Evolutionary conservation across 2,113 vertebrate genomes (phyloP).

Genomic region (Polypterus bichir): DNA sequence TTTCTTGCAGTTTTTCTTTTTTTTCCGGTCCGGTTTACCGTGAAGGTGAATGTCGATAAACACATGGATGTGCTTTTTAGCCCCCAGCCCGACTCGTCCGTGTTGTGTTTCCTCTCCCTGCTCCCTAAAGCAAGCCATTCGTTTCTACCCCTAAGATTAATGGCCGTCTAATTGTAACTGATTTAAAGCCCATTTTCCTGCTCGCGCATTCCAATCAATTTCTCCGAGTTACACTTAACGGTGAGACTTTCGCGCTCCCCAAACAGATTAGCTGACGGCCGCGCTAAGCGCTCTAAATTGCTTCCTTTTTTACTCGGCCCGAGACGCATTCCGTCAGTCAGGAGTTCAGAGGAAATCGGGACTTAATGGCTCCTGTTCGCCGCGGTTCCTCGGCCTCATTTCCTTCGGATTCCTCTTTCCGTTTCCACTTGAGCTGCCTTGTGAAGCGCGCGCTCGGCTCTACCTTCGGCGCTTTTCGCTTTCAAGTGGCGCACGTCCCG

Average conservation of each 20-base stretch:
- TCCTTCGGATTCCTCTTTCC: conserved; percentile 21
- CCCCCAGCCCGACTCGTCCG: too few species aligned
- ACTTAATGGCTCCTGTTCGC: conserved; percentile 21
- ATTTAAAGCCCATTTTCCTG: conserved; percentile 72
- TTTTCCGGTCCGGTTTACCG: too few species aligned
- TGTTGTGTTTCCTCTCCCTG: conserved; percentile 18
- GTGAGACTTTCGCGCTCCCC: conserved; percentile 26
- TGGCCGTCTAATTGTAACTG: conserved; percentile 74
- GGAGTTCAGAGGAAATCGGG: conserved; percentile 29
- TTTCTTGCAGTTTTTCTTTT: too few species aligned
- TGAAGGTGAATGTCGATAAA: too few species aligned
- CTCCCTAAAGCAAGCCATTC: conserved; percentile 69
- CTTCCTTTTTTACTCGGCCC: conserved; percentile 12
- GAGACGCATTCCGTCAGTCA: conserved; percentile 21
- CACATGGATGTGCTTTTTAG: too few species aligned
- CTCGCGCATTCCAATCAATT: conserved; percentile 61
- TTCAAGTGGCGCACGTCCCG: too few species aligned
- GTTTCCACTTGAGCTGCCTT: conserved; percentile 21
- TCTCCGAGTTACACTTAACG: conserved; percentile 36
- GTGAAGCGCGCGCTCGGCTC: too few species aligned
- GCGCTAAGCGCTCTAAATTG: conserved; percentile 4
- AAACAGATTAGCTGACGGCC: conserved; percentile 25
- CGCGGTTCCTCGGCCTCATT: conserved; percentile 22
- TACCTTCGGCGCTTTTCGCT: too few species aligned
- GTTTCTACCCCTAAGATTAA: conserved; percentile 68